Base-by-base conservation (phyloP, 53 echinoderm and acorn worm genomes). In the Hippasteria phrygiana region DNA sequence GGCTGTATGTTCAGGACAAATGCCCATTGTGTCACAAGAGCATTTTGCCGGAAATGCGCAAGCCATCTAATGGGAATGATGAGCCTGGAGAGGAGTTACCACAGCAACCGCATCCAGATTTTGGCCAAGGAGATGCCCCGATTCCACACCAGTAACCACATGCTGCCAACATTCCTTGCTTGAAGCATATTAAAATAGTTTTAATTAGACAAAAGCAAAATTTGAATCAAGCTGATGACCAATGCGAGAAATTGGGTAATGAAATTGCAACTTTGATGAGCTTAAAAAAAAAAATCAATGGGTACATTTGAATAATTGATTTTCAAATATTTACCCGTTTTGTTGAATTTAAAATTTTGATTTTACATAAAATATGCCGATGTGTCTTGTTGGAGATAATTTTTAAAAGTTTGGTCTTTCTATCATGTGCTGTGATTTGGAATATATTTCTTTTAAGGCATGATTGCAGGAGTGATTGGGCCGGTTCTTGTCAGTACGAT, bases 1-100 rank as follows among this genome's bases (percentile, higher is more conserved):
- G 99, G 99, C 75, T 99, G 71, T 99, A 96, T 73, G 96, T 99
- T 32, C 94, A 96, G 71, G 96, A 94, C 70, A 94, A 94, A 14
- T 99, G 99, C 63, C 99, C 99, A 3, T 83, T 99, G 63, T 99
- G 99, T 85, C 99, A 99, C 63, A 66, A 73, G 46, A 83, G 55
- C 3, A 91, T 99, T 42, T 74, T 93, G 13, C 90, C 90, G 9
- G 79, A 88, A 5, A 74, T 63, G 22, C 48, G 67, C 26, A 73
- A 35, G 7, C 29, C 81, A 13, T 54, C 74, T 35, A n/a, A 56
- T 55, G 87, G 48, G 4, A 62, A 36, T 1, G 62, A 31, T 1
- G 69, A 59, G 8, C 26, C 53, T 24, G 47, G 50, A 37, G 36
- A 51, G 9, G 71, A 50, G 47, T 69, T 70, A 53, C 70, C 71